Base-by-base conservation (phyloP, 2,113 vertebrate species). In the Heterotilapia buettikoferi region DNA sequence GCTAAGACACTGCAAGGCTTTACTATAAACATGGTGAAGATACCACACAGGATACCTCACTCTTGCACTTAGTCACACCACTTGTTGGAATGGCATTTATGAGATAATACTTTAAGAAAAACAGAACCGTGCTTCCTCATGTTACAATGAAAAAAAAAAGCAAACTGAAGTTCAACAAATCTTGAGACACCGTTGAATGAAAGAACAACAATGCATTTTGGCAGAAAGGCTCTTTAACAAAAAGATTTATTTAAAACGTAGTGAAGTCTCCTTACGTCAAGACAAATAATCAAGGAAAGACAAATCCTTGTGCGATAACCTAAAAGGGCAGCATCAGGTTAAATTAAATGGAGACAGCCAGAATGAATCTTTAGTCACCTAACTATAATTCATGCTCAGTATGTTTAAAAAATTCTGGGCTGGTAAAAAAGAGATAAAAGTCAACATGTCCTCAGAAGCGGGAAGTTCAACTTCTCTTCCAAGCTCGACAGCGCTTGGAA, bases 401-500 rank as follows among this genome's bases (percentile, higher is more conserved):
- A 36, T 4, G 16, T 31, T 43, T 68, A 63, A 88, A 88, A 90
- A 78, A 40, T 26, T 54, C n/a, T 5, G 19, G 11, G 38, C 73
- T 59, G 10, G 45, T 56, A 71, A 80, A 78, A 80, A 73, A 68
- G 19, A 83, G 26, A 89, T 87, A 82, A 86, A 89, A 88, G 50
- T 54, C 24, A 3, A 59, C 36, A 3, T 43, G 76, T 92, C 61
- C 84, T 92, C 76, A 82, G 73, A 88, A 91, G 83, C 89, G 90
- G 45, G 88, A 90, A 88, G 54, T 73, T 88, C 80, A 73, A 71
- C 87, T 86, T 83, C 71, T 84, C 57, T 89, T 94, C 90, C 87
- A 80, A 87, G 61, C 89, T 61, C 90, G 91, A 94, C 92, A 85
- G 83, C 84, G 40, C 78, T 81, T 29, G 6, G 63, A 92, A 91